Evolutionary conservation across 2,113 vertebrate species (phyloP).

Genomic region (Rhinolophus ferrumequinum): DNA sequence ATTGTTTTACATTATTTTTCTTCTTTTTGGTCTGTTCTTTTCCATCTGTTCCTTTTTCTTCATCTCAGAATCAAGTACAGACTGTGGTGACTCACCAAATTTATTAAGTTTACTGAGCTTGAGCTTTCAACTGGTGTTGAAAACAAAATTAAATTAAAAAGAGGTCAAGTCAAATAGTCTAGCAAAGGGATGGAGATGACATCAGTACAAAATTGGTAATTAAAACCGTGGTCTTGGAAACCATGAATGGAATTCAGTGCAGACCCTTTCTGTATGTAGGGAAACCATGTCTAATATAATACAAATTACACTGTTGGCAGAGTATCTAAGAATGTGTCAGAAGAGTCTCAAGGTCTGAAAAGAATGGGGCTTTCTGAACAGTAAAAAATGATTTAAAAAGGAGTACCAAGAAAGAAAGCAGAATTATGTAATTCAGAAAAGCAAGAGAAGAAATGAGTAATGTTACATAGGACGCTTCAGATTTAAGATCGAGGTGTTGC

Average conservation of each 20-base stretch:
- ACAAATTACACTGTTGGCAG: slow-evolving; percentile 28
- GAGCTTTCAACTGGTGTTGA: slow-evolving; percentile 35
- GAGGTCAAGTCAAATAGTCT: slow-evolving; percentile 34
- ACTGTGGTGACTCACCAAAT: slow-evolving; percentile 29
- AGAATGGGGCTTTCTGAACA: neutral
- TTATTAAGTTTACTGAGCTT: slow-evolving; percentile 54
- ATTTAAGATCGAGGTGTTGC: neutral
- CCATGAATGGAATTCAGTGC: neutral
- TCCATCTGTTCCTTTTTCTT: slow-evolving; percentile 47
- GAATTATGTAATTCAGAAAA: neutral
- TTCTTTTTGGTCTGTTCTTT: neutral
- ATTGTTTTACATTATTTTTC: slow-evolving; percentile 11
- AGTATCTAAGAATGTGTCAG: neutral
- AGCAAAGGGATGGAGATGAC: neutral
- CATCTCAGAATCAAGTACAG: slow-evolving; percentile 35
- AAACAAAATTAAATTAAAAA: slow-evolving; percentile 52
- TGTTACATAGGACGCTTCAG: neutral
- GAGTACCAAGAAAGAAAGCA: neutral
- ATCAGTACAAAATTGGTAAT: neutral
- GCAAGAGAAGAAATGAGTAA: neutral
- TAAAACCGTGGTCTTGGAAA: neutral
- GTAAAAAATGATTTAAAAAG: neutral
- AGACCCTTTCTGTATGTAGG: neutral
- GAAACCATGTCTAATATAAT: neutral
- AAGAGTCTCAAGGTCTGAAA: neutral